Percentiles rank a stretch among this genome's conserved stretches.
phyloP scores from a whole-genome alignment of 2,888 invertebrate genomes.

The Leptothorax acervorum region DNA sequence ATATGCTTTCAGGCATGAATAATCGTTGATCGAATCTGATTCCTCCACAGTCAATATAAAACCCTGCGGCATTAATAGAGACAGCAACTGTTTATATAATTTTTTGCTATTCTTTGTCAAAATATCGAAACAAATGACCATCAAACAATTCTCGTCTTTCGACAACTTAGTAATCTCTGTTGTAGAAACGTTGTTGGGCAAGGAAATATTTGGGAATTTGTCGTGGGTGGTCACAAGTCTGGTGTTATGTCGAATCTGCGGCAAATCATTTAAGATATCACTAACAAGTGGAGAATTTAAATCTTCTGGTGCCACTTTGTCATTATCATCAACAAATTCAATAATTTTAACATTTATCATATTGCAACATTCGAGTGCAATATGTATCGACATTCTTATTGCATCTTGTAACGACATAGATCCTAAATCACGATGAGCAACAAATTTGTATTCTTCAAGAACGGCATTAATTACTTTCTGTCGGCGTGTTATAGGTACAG shows the following conservation, averaged over 20 bases:
- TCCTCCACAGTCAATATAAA: constrained; percentile 59
- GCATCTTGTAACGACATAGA: constrained; percentile 74
- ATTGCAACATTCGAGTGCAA: constrained; percentile 86
- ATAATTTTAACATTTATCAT: constrained; percentile 81
- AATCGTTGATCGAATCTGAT: background rate
- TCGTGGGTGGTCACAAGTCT: constrained; percentile 85
- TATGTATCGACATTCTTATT: constrained; percentile 84
- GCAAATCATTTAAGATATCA: constrained; percentile 89
- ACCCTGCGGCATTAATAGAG: too few species aligned
- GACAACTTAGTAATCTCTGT: too few species aligned
- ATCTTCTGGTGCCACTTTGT: constrained; percentile 77
- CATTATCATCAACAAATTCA: constrained; percentile 80
- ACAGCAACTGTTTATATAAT: too few species aligned
- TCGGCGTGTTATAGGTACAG: constrained; percentile 86
- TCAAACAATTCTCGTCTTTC: too few species aligned
- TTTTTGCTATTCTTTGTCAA: too few species aligned
- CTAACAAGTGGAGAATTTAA: constrained; percentile 86
- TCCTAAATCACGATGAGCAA: constrained; percentile 85
- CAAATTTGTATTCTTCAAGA: constrained; percentile 87
- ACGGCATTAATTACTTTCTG: constrained; percentile 86
- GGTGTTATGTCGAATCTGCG: constrained; percentile 90
- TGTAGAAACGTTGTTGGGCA: constrained; percentile 67
- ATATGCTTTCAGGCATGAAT: constrained; percentile 21
- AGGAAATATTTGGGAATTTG: constrained; percentile 85
- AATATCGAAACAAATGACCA: too few species aligned